Evolutionary conservation across 2,797 vertebrate species (phyloP).

Genomic region (Sebastes diaconus): DNA sequence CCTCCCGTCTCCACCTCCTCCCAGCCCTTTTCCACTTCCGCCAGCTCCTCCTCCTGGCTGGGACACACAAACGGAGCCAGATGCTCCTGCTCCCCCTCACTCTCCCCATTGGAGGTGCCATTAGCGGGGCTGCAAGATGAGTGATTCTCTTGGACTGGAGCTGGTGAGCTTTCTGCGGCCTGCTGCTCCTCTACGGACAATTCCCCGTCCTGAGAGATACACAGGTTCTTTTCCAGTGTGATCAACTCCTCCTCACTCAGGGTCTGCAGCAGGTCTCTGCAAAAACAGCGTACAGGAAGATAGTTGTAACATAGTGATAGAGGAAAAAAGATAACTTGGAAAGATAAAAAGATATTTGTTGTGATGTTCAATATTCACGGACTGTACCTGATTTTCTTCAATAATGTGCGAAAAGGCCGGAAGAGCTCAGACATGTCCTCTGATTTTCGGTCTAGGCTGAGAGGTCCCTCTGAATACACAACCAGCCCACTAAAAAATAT

Average conservation of each 20-base stretch:
- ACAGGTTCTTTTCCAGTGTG: constrained; percentile 91
- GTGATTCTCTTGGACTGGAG: constrained; percentile 59
- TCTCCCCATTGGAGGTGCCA: constrained; percentile 48
- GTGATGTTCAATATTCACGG: background rate
- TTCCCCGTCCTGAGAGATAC: constrained; percentile 93
- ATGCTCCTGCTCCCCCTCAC: constrained; percentile 46
- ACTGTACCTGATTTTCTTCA: constrained; percentile 94
- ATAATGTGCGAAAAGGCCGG: constrained; percentile 94
- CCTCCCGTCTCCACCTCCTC: constrained; percentile 69
- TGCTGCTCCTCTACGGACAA: constrained; percentile 52
- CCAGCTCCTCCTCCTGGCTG: constrained; percentile 58
- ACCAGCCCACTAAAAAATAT: constrained; percentile 89
- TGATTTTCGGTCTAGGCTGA: constrained; percentile 93
- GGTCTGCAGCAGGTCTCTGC: constrained; percentile 94
- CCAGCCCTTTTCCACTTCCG: constrained; percentile 70
- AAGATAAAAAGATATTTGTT: background rate
- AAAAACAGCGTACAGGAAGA: constrained; percentile 11
- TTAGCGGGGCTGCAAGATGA: constrained; percentile 47
- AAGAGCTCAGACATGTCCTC: constrained; percentile 99
- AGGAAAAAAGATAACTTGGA: background rate
- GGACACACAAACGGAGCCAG: constrained; percentile 59
- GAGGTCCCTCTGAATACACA: constrained; percentile 94
- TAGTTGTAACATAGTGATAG: background rate
- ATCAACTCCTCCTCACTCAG: constrained; percentile 91
- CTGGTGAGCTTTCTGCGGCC: constrained; percentile 48